Conservation (phyloP, 92 coral and sea anemone species). For the Epizoanthus rinbou region DNA sequence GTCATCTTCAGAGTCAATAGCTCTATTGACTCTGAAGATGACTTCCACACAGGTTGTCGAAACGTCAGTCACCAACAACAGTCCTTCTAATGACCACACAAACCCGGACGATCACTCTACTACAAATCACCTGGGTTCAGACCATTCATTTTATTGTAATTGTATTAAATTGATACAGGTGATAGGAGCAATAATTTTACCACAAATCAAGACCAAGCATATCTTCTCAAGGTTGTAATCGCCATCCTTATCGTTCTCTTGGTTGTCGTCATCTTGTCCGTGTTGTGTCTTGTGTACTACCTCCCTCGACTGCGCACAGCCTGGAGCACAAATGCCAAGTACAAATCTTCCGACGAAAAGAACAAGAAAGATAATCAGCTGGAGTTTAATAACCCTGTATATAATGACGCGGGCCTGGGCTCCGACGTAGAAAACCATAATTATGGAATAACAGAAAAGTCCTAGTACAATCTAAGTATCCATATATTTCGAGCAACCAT, state of each 20-base stretch:
- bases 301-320: constrained; percentile 21
- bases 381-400: constrained; percentile 17
- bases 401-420: neutral
- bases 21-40: too few species aligned
- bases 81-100: too few species aligned
- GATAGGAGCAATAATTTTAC: constrained; percentile 1
- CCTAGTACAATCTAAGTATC: neutral
- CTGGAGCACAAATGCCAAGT: constrained; percentile 2
- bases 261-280: constrained; percentile 14
- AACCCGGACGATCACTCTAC: too few species aligned
- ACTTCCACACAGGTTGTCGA: too few species aligned
- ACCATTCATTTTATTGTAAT: too few species aligned
- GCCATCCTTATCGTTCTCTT: neutral
- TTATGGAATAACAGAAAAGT: neutral
- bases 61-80: too few species aligned
- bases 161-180: neutral
- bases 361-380: neutral
- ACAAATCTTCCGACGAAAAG: neutral
- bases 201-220: constrained; percentile 6
- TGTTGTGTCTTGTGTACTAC: neutral
- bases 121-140: too few species aligned
- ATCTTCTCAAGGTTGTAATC: constrained; percentile 16
- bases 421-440: neutral
- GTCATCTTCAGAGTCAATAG: too few species aligned
- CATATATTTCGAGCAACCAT: too few species aligned